These are phyloP conservation scores for Trichosurus vulpecula DNA, from an alignment of 2,797 vertebrate species.

Conservation along the genomic window DNA sequence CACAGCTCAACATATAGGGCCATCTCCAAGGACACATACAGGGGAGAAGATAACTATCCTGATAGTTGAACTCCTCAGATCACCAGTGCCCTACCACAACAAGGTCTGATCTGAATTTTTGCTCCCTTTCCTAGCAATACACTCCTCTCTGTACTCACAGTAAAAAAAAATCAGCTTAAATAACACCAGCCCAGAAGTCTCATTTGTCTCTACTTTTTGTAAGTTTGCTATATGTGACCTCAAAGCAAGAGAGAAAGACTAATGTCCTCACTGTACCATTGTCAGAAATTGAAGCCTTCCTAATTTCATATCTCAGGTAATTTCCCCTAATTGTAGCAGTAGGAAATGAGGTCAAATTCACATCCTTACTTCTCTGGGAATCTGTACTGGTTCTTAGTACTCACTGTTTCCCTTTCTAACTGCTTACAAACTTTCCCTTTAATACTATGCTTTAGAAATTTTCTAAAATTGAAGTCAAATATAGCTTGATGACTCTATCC, in stretches of 20 bases:
- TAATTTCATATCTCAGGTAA: too few relatives aligned
- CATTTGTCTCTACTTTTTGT: too few relatives aligned
- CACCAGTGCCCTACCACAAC: neutral
- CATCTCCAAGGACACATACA: neutral
- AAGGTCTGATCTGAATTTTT: neutral
- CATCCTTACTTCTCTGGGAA: neutral
- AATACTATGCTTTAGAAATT: neutral
- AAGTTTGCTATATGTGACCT: too few relatives aligned
- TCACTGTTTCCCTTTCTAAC: neutral
- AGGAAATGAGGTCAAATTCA: neutral
- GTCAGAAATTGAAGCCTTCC: neutral
- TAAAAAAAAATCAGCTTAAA: neutral
- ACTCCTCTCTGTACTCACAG: neutral
- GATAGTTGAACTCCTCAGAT: neutral
- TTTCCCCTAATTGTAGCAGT: neutral
- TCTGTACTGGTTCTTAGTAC: neutral
- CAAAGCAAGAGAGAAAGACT: too few relatives aligned
- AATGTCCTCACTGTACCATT: neutral
- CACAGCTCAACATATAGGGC: neutral
- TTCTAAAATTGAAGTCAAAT: neutral
- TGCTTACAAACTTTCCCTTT: neutral
- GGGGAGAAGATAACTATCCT: neutral
- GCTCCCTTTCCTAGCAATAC: neutral
- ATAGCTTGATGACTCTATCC: neutral
- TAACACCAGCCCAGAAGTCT: too few relatives aligned